Evolutionary conservation across 1,140 invertebrate genomes (phyloP).

Genomic region (Drosophila lacertosa): DNA sequence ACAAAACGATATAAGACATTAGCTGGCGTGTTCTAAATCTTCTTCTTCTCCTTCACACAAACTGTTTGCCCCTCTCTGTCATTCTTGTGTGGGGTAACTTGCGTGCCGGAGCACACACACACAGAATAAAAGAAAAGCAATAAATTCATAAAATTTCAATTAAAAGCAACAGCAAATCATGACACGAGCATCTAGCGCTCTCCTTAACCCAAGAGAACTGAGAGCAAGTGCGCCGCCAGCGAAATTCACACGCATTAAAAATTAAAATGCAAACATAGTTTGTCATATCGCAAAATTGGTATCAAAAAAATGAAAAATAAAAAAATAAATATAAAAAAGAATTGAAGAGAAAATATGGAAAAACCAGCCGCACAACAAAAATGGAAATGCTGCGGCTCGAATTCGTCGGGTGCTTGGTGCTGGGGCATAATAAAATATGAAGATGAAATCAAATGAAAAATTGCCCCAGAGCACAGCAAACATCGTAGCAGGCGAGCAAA

Average conservation of each 20-base stretch:
- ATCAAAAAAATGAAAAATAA: slow-evolving; percentile 53
- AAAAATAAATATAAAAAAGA: slow-evolving; percentile 27
- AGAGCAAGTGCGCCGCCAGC: slow-evolving; percentile 60
- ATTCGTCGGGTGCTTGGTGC: slow-evolving; percentile 16
- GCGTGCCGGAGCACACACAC: slow-evolving; percentile 5
- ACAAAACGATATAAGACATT: slow-evolving; percentile 46
- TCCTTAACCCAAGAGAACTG: slow-evolving; percentile 30
- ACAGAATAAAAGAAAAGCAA: slow-evolving; percentile 59
- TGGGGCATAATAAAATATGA: slow-evolving; percentile 79
- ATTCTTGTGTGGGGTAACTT: slow-evolving; percentile 21
- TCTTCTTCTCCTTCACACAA: no score
- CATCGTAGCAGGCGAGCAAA: slow-evolving; percentile 58
- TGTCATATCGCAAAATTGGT: slow-evolving; percentile 82
- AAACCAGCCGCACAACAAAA: slow-evolving; percentile 39
- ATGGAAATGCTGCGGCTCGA: slow-evolving; percentile 57
- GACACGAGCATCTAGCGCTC: slow-evolving; percentile 69
- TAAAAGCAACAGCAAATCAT: slow-evolving; percentile 84
- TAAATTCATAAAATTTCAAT: slow-evolving; percentile 84
- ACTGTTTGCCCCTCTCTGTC: not conserved
- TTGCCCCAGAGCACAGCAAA: slow-evolving; percentile 73
- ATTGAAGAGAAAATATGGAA: no score
- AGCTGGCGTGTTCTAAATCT: slow-evolving; percentile 17
- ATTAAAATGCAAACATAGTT: slow-evolving; percentile 83
- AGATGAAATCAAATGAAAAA: slow-evolving; percentile 84
- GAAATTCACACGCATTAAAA: slow-evolving; percentile 84